Conservation (phyloP, 2,797 vertebrate species). For the Huso huso region DNA sequence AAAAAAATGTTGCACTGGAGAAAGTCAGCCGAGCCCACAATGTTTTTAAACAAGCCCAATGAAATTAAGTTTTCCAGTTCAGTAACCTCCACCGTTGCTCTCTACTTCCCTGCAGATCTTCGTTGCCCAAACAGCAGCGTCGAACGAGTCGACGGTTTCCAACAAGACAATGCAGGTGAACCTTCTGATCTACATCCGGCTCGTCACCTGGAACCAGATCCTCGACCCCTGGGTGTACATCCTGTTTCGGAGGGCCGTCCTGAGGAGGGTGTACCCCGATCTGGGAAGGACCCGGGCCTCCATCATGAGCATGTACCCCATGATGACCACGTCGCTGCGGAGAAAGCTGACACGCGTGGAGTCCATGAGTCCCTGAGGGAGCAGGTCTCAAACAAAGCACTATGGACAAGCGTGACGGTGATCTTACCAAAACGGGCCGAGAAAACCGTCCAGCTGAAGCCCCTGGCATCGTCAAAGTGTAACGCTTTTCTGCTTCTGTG, state of each 20-base stretch:
- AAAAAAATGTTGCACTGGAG: no score
- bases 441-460: no score
- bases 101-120: constrained; percentile 60
- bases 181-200: constrained; percentile 72
- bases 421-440: no score
- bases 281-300: constrained; percentile 55
- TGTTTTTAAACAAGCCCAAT: no score
- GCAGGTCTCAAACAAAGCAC: neutral
- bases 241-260: constrained; percentile 75
- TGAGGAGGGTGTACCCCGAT: constrained; percentile 67
- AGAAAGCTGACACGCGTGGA: constrained; percentile 43
- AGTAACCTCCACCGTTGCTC: no score
- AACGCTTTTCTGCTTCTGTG: no score
- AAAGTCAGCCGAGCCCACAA: no score
- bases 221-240: constrained; percentile 93
- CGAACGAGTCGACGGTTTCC: neutral
- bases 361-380: neutral
- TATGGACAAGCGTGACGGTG: no score
- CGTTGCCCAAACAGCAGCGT: constrained; percentile 67
- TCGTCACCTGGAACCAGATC: constrained; percentile 89
- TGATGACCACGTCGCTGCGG: constrained; percentile 48
- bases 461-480: no score
- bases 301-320: constrained; percentile 51
- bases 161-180: no score
- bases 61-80: no score